Base-by-base conservation (phyloP, 1,140 invertebrate species). In the Alviniconcha marisindica region DNA sequence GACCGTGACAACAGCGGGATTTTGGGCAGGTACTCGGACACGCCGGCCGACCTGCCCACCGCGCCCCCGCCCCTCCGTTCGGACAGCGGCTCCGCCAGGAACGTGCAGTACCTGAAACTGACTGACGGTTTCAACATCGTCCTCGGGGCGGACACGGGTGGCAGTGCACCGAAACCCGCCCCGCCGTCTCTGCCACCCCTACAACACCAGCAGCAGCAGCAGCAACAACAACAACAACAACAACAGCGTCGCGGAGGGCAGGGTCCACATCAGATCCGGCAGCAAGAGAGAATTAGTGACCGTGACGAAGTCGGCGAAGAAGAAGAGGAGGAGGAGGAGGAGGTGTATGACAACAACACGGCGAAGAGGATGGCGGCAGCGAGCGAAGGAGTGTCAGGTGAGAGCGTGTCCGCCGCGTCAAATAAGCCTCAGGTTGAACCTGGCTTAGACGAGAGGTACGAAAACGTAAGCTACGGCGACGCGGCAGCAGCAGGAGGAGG, bases 1-100 rank as follows among this genome's bases (percentile, higher is more conserved):
- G 69, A 71, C 5, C 69, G 69, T 5, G 69, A 71, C 69, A 71
- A 71, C 69, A 71, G 69, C 36, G 69, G 69, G 36, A 18, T 71
- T 5, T 21, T 71, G 36, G 69, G 24, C 69, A 71, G 36, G 33
- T 36, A 15, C 0, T 15, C 33, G 10, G 33, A 31, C 2, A 33
- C 33, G 12, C 1, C 15, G 1, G 28, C 63, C 14, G 69, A 71
- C 69, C 69, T 71, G 2, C 69, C 69, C 69, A 10, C 18, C 12
- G 15, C 38, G 33, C 69, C 69, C 69, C 36, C 36, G 15, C 14
- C 69, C 15, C 69, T 31, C 69, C 5, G 44, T 10, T 18, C 18
- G 44, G 18, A 18, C 18, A 10, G 7, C 7, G 18, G 18, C 44
- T 48, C 44, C 18, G 7, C 44, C 5, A 5, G 44, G 7, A 40